phyloP scores from a whole-genome alignment of 2,113 vertebrate species.

The Daphoenositta chrysoptera region DNA sequence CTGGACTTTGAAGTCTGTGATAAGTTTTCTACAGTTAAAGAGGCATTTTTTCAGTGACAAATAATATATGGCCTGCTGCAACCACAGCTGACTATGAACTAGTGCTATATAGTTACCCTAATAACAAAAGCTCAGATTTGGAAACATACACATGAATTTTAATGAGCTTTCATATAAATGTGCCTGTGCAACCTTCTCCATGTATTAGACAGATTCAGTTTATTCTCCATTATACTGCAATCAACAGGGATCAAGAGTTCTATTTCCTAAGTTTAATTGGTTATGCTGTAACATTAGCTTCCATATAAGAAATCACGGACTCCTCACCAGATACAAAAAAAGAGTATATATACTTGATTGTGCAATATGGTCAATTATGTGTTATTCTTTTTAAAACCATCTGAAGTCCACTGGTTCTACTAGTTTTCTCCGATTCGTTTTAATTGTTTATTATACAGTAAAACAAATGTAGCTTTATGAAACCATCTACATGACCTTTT shows the following conservation, averaged over 20 bases:
- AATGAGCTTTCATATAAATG: background rate
- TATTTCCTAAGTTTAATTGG: background rate
- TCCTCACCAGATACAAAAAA: background rate
- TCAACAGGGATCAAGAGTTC: background rate
- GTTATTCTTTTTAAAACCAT: background rate
- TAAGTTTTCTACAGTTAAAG: background rate
- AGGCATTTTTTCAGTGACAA: background rate
- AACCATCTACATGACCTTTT: background rate
- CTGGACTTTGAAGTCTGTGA: background rate
- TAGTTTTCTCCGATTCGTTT: background rate
- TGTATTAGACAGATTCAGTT: background rate
- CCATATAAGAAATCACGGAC: background rate
- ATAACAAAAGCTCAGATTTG: background rate
- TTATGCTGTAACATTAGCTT: background rate
- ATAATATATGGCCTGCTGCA: background rate
- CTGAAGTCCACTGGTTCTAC: background rate
- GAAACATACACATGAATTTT: background rate
- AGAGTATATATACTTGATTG: background rate
- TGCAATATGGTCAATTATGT: background rate
- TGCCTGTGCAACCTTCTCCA: background rate
- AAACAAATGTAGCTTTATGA: background rate
- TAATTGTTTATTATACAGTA: background rate
- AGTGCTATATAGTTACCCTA: background rate
- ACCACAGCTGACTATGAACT: background rate
- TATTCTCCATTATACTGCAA: background rate